Evolutionary conservation across 2,113 vertebrate genomes (phyloP).

Genomic region (Xyliphius kryptos): DNA sequence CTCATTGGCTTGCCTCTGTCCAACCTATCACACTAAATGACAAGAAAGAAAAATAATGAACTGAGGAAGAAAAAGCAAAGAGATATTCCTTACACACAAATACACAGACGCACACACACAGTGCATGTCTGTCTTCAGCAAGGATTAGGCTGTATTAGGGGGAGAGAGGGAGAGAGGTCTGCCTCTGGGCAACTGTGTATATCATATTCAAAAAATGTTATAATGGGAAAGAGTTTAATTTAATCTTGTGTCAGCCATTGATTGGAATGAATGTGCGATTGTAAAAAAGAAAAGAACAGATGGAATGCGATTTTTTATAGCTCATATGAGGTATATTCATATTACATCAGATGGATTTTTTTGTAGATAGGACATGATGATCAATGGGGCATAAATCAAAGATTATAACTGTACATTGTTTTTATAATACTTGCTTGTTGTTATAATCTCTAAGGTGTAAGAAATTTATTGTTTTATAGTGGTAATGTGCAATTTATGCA

Average conservation of each 20-base stretch:
- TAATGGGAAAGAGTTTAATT: constrained; percentile 45
- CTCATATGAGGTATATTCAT: constrained; percentile 18
- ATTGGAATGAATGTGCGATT: constrained; percentile 29
- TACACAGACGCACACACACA: constrained; percentile 57
- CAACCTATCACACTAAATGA: constrained; percentile 99
- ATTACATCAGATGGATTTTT: too few relatives aligned
- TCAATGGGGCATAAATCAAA: too few relatives aligned
- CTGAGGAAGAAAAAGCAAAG: constrained; percentile 88
- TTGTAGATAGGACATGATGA: too few relatives aligned
- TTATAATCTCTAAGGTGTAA: too few relatives aligned
- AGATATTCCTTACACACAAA: constrained; percentile 74
- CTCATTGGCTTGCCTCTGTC: constrained; percentile 99
- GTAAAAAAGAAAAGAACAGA: constrained; percentile 21
- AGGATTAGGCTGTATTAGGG: constrained; percentile 78
- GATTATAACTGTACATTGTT: too few relatives aligned
- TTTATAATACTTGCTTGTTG: too few relatives aligned
- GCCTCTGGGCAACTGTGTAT: too few relatives aligned
- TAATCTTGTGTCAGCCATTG: constrained; percentile 21
- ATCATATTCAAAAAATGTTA: too few relatives aligned
- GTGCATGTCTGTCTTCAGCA: constrained; percentile 67
- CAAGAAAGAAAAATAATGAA: constrained; percentile 99
- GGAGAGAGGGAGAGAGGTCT: constrained; percentile 76
- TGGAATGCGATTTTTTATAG: too few relatives aligned
- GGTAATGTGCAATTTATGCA: too few relatives aligned
- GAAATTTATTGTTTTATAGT: too few relatives aligned